These are phyloP conservation scores for Hylia prasina DNA, from an alignment of 2,113 vertebrate genomes.

Conservation along the genomic window DNA sequence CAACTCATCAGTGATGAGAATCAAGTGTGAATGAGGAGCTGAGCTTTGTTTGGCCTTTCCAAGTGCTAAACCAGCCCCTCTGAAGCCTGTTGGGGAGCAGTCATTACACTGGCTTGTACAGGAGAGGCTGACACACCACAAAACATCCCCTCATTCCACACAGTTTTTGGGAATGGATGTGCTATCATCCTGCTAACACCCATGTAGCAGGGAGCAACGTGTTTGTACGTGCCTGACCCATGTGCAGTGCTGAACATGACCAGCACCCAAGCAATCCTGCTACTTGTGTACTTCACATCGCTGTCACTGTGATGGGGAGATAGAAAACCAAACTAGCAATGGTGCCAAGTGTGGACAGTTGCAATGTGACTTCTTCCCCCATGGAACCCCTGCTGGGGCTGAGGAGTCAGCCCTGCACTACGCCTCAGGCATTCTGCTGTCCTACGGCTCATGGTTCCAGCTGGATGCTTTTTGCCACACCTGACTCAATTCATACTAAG, in stretches of 20 bases:
- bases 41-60: background rate
- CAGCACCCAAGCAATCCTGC: background rate
- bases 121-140: too few species aligned
- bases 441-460: background rate
- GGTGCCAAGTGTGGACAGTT: too few species aligned
- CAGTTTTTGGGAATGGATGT: rapidly evolving
- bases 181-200: background rate
- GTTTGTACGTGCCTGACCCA: rapidly evolving
- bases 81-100: background rate
- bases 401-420: rapidly evolving
- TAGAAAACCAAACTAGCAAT: background rate
- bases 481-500: background rate
- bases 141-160: background rate
- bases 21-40: background rate
- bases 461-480: background rate
- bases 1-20: background rate
- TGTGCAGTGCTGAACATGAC: rapidly evolving
- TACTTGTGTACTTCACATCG: background rate
- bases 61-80: too few species aligned
- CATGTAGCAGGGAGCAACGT: background rate
- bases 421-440: rapidly evolving
- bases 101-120: rapidly evolving
- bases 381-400: rapidly evolving
- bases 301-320: background rate
- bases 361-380: rapidly evolving